Evolutionary conservation across 2,797 vertebrate species (phyloP).

Genomic region (Thripadectes ignobilis): DNA sequence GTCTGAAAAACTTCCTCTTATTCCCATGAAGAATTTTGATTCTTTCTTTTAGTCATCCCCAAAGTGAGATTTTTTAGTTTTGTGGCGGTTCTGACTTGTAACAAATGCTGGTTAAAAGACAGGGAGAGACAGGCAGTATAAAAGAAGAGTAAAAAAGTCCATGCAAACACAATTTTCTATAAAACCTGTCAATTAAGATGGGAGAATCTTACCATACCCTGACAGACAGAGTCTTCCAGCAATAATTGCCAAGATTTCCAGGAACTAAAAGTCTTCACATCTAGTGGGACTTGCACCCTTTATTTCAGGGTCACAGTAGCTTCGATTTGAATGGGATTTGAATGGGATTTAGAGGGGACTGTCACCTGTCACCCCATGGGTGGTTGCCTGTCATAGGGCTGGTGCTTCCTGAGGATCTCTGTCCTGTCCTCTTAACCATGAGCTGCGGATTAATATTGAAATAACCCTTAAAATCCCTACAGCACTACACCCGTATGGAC

Average conservation of each 20-base stretch:
- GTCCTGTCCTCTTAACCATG: not conserved
- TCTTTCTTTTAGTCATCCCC: not conserved
- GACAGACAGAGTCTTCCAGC: not conserved
- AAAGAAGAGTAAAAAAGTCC: not conserved
- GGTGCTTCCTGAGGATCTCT: not conserved
- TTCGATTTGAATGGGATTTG: not conserved
- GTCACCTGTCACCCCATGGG: not conserved
- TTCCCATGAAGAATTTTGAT: not conserved
- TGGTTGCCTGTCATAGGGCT: not conserved
- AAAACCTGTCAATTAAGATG: not conserved
- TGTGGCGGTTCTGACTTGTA: not conserved
- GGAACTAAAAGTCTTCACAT: not conserved
- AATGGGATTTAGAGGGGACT: not conserved
- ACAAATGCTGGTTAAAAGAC: not conserved
- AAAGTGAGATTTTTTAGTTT: not conserved
- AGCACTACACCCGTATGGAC: not conserved
- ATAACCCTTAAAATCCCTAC: not conserved
- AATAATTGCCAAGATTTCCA: not conserved
- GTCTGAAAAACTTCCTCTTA: not conserved
- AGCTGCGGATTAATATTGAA: not conserved
- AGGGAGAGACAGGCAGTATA: not conserved
- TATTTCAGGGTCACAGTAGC: not conserved
- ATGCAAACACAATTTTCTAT: not conserved
- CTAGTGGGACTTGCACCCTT: not conserved
- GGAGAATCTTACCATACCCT: not conserved